These are phyloP conservation scores for Coilia nasus DNA, from an alignment of 2,797 vertebrate genomes.

Conservation along the genomic window DNA sequence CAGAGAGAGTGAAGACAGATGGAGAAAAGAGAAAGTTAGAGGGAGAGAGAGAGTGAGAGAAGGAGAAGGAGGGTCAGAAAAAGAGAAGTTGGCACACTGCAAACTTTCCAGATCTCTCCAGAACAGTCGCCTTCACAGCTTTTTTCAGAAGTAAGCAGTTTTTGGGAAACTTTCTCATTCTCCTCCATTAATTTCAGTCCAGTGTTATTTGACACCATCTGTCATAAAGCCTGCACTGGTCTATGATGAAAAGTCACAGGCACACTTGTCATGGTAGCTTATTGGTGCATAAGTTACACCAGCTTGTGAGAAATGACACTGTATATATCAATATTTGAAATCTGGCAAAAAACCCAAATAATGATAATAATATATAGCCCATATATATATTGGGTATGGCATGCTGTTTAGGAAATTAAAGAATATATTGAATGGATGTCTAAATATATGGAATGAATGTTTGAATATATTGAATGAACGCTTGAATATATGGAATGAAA, in stretches of 20 bases:
- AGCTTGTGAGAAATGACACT: slow-evolving; percentile 17
- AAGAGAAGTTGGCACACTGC: not conserved
- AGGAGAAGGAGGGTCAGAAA: not conserved
- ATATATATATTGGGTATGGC: no score
- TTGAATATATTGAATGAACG: no score
- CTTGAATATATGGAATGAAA: no score
- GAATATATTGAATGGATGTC: no score
- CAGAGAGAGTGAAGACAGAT: no score
- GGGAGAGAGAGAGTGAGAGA: no score
- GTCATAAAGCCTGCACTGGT: not conserved
- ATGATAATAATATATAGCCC: no score
- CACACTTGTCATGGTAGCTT: not conserved
- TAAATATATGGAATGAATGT: no score
- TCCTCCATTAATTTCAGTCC: slow-evolving; percentile 16
- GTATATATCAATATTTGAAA: not conserved
- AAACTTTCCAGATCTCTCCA: slow-evolving; percentile 9
- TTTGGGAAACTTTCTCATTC: not conserved
- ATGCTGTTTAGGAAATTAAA: no score
- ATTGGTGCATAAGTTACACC: not conserved
- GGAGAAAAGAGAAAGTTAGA: no score
- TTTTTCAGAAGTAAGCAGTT: slow-evolving; percentile 19
- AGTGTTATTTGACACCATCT: slow-evolving; percentile 16
- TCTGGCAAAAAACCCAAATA: no score
- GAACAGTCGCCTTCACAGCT: not conserved
- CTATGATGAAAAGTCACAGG: slow-evolving; percentile 16